A percentile compares a stretch with the other conserved stretches of the same genome.
Conservation (phyloP, 2,113 vertebrate genomes). For the Glaucomys volans region DNA sequence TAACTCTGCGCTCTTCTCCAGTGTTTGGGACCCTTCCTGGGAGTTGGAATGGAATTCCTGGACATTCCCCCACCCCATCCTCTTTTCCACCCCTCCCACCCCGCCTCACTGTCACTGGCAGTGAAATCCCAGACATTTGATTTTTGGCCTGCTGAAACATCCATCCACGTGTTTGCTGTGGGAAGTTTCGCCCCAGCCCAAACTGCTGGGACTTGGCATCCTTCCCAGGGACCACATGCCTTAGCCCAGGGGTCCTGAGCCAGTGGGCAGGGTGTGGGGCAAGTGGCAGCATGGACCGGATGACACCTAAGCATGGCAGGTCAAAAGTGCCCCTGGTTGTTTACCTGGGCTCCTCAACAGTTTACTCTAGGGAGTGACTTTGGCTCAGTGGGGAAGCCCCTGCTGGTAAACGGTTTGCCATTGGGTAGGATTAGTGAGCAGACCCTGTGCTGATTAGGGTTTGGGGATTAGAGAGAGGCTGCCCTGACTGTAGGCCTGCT, state of each 20-base stretch:
- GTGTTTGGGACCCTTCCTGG: not conserved
- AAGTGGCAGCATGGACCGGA: not conserved
- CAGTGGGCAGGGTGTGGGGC: not conserved
- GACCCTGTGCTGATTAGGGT: constrained; percentile 34
- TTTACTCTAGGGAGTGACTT: not conserved
- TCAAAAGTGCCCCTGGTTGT: not conserved
- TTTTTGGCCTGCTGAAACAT: not conserved
- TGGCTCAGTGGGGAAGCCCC: not conserved
- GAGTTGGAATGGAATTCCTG: not conserved
- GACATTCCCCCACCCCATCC: not conserved
- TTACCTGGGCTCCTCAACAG: not conserved
- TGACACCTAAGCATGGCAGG: not conserved
- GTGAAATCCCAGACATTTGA: not conserved
- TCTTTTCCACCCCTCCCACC: not conserved
- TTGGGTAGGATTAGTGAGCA: constrained; percentile 34
- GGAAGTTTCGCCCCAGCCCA: not conserved
- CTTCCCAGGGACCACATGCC: not conserved
- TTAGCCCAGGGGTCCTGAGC: not conserved
- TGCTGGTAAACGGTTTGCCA: not conserved
- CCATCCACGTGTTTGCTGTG: not conserved
- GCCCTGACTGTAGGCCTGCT: not conserved
- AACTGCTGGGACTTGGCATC: not conserved
- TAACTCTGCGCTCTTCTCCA: not conserved
- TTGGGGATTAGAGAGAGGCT: not conserved
- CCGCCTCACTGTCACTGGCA: not conserved